These are phyloP conservation scores for Cyphomyrus plagiostoma DNA, from an alignment of 2,113 vertebrate species.

Conservation along the genomic window DNA sequence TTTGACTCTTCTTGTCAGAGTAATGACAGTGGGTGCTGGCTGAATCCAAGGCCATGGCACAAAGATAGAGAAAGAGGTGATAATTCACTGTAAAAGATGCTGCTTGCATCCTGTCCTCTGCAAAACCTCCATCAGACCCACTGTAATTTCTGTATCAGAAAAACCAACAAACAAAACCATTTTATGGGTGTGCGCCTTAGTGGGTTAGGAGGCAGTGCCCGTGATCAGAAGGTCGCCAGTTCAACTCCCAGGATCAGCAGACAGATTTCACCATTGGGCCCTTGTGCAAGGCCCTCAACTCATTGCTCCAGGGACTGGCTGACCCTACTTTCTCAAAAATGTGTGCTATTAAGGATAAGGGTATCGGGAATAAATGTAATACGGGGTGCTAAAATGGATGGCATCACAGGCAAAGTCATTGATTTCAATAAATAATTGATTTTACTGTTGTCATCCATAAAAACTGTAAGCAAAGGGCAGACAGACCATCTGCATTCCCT, in stretches of 20 bases:
- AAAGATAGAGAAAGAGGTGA: not conserved
- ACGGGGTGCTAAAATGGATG: not conserved
- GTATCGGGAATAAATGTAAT: not conserved
- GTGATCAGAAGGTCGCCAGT: not conserved
- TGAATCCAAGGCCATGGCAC: not conserved
- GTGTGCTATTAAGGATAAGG: not conserved
- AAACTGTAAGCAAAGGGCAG: not conserved
- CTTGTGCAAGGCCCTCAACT: not conserved
- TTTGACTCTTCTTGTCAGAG: slow-evolving; percentile 13
- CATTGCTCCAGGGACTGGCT: not conserved
- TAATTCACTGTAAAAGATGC: not conserved
- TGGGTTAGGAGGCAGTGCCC: not conserved
- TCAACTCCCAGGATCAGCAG: not conserved
- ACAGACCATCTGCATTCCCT: not conserved
- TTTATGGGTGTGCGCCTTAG: not conserved
- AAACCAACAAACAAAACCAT: not conserved
- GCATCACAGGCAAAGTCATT: not conserved
- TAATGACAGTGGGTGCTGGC: not conserved
- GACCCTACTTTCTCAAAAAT: not conserved
- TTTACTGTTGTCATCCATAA: not conserved
- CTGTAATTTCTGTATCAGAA: not conserved
- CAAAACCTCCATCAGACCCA: not conserved
- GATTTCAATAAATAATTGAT: slow-evolving; percentile 4
- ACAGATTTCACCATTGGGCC: not conserved
- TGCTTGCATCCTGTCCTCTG: not conserved